A percentile compares a stretch with the other conserved stretches of the same genome.
Conservation (phyloP, 2,113 vertebrate genomes). For the Microtus ochrogaster region DNA sequence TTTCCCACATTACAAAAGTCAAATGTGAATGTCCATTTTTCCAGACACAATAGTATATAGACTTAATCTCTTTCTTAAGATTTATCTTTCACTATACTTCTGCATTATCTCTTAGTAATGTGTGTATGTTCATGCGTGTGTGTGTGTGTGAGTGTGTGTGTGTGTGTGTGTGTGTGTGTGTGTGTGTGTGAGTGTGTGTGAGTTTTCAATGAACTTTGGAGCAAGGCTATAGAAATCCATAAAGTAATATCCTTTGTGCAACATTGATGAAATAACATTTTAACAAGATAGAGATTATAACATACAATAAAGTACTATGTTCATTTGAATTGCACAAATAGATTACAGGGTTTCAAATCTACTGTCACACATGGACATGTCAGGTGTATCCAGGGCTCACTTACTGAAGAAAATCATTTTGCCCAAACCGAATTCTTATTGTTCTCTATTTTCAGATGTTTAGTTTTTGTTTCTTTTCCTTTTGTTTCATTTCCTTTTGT, state of each 20-base stretch:
- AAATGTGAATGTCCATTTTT: background rate
- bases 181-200: too few relatives aligned
- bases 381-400: background rate
- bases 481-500: background rate
- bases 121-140: background rate
- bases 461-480: background rate
- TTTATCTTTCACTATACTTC: background rate
- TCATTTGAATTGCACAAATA: background rate
- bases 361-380: background rate
- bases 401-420: background rate
- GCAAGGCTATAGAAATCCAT: background rate
- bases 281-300: background rate
- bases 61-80: background rate
- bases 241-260: background rate
- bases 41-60: background rate
- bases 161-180: too few relatives aligned
- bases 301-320: background rate
- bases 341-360: slow-evolving; percentile 14
- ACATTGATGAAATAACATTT: background rate
- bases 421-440: background rate
- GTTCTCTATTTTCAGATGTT: background rate
- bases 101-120: background rate
- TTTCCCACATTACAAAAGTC: background rate
- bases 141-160: too few relatives aligned
- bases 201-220: background rate